Conservation (phyloP, 2,113 vertebrate species). For the Pungitius pungitius region DNA sequence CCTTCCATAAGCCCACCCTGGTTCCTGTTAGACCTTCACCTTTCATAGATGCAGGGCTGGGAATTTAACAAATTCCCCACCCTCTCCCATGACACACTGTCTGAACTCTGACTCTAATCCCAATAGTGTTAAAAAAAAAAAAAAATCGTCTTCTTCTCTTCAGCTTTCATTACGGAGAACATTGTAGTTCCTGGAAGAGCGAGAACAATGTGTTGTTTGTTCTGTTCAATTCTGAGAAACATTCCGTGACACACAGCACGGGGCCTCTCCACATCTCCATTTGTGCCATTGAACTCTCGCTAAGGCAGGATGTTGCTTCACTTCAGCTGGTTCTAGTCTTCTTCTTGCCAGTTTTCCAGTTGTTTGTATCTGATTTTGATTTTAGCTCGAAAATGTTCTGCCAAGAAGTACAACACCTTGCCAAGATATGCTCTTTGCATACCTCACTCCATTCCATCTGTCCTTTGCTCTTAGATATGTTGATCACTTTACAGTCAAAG, state of each 20-base stretch:
- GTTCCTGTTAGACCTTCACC: slow-evolving; percentile 8
- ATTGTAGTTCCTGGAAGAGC: background rate
- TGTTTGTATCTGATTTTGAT: slow-evolving; percentile 7
- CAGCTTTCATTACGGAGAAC: slow-evolving; percentile 11
- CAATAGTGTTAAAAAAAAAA: slow-evolving; percentile 10
- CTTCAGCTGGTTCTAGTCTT: background rate
- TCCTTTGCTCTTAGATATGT: background rate
- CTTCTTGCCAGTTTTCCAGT: background rate
- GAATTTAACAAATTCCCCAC: background rate
- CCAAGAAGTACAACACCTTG: background rate
- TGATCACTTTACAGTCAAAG: background rate
- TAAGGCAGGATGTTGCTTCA: background rate
- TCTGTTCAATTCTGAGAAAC: background rate
- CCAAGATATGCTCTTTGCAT: background rate
- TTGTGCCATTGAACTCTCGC: background rate
- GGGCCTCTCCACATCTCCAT: background rate
- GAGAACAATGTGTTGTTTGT: slow-evolving; percentile 7
- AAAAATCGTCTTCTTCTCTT: background rate
- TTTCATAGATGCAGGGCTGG: slow-evolving; percentile 1
- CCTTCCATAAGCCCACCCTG: slow-evolving; percentile 1
- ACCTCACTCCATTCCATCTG: background rate
- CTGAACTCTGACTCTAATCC: slow-evolving; percentile 15
- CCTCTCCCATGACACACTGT: background rate
- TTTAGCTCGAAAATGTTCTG: background rate
- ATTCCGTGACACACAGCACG: background rate